Percentiles rank a stretch among this genome's conserved stretches.
phyloP scores from a whole-genome alignment of 2,888 invertebrate species.

The Clitarchus hookeri region DNA sequence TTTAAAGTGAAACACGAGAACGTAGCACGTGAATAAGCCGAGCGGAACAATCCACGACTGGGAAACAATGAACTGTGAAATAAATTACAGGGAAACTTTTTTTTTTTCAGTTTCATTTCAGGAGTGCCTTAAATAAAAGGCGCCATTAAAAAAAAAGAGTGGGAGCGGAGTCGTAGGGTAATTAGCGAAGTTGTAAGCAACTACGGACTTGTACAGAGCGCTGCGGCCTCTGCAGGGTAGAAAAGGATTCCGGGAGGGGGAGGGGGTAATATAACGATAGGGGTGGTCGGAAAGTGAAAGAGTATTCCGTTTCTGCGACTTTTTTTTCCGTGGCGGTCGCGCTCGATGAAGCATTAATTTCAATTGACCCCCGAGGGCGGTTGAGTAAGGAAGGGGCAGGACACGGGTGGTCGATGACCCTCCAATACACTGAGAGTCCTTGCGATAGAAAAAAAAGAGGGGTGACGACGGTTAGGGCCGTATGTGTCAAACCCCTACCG shows the following conservation, averaged over 20 bases:
- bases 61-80: conserved; percentile 14
- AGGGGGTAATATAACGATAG: background rate
- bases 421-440: no score
- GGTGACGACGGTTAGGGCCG: no score
- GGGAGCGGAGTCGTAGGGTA: background rate
- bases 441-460: no score
- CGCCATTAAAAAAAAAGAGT: background rate
- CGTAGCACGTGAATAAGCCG: background rate
- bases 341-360: background rate
- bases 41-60: background rate
- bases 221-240: background rate
- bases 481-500: no score
- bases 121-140: background rate
- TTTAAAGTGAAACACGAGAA: background rate
- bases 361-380: background rate
- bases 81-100: conserved; percentile 2
- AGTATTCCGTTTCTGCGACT: background rate
- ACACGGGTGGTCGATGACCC: no score
- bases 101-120: no score
- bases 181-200: background rate
- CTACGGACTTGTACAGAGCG: background rate
- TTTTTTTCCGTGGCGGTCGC: background rate
- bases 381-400: background rate
- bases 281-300: background rate
- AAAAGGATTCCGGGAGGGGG: no score